Base-by-base conservation (phyloP, 1,140 invertebrate genomes). In the Rhagoletis pomonella region DNA sequence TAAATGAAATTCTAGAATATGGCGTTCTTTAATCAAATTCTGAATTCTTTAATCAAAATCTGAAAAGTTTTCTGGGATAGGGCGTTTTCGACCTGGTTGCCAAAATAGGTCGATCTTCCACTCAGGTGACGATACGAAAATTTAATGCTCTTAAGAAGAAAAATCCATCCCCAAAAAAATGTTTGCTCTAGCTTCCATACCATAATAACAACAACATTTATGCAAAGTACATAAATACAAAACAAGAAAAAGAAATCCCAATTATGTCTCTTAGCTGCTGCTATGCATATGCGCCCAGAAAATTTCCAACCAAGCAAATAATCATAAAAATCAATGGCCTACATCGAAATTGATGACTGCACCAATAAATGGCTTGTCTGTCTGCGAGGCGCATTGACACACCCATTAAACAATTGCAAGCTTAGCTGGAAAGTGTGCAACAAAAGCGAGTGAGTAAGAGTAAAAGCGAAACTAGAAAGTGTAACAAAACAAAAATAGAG, bases 261-360 rank as follows among this genome's bases (percentile, higher is more conserved):
- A 73, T 73, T 73, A 73, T 73, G 42, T 47, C 42, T 44, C 17
- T 47, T 39, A 29, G 29, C 29, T 17, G 14, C 14, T 73, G 17
- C 39, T 4, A 39, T 47, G 67, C 67, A 73, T 39, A 67, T 73
- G 67, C 67, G 14, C 4, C 42, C 47, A 47, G 73, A 81, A 81
- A 81, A 55, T 10, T 81, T 81, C n/a, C 73, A 81, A 81, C 73
- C 29, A 81, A 81, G 73, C 73, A 81, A 81, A 81, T 81, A 81
- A 81, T 81, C 44, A 81, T 81, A 55, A 81, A 81, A 81, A 81
- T 81, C 73, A 81, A 81, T 81, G 73, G 73, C 73, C 73, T 81
- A 81, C 73, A 81, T 81, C 73, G 47, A 81, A 81, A 81, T 81
- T 55, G 73, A 81, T 81, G 73, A 81, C 73, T 55, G 73, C 73